Base-by-base conservation (phyloP, 2,888 invertebrate species). In the Nudaria mundana region DNA sequence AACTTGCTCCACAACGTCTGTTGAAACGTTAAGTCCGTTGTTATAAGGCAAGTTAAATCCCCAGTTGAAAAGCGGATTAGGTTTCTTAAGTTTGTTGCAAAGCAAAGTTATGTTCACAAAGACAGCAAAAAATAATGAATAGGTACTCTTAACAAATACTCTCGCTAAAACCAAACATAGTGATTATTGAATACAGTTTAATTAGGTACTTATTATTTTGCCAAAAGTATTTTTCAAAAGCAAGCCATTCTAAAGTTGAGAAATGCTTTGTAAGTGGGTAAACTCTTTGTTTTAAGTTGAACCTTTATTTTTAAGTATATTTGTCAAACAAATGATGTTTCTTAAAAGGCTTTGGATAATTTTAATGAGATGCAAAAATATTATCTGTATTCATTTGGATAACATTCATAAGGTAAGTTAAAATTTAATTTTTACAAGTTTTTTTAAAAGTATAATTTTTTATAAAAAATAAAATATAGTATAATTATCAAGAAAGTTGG, bases 1-100 rank as follows among this genome's bases (percentile, higher is more conserved):
- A 81, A 82, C 70, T 81, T 83, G 76, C 63, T 67, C 63, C 69
- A 66, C 71, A 66, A 66, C 67, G 74, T 77, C 71, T 76, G 75
- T 66, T 62, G 66, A 68, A 71, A 75, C 76, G 73, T 66, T 76
- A 74, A 77, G 77, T 75, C 74, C 71, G 64, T 76, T 82, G 81
- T 84, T 81, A 84, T 83, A 84, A 80, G 78, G 75, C 74, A 79
- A 80, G 78, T 76, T 77, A 79, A 80, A 81, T 80, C 77, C 76
- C 58, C 73, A 81, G 76, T 83, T 76, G 73, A 72, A 81, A 82
- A 81, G 83, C 76, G 81, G 84, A 84, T 84, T 83, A 83, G 73
- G 78, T 70, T 74, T 75, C 76, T 78, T 77, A 83, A 84, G 81
- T 84, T 83, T 82, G 78, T 81, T 77, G 75, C 71, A 73, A 80